Base-by-base conservation (phyloP, 1,140 invertebrate species). In the Hyles euphorbiae region DNA sequence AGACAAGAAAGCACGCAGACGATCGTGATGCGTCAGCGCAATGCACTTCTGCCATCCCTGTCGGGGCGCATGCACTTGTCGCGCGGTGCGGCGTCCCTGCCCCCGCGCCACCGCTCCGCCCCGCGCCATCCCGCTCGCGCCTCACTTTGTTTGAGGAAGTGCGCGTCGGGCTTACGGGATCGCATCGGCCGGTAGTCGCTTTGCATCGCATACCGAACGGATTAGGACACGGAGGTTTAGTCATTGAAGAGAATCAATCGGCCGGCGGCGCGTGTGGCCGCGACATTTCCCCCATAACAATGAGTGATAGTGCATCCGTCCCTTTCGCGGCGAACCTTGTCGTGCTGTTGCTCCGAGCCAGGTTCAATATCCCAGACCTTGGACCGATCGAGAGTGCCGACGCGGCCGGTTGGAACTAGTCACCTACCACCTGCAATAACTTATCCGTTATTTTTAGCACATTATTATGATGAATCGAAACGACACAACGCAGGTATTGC, bases 311-410 rank as follows among this genome's bases (percentile, higher is more conserved):
- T 82, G 75, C 74, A 77, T 78, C 79, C 81, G 76, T 83, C 81
- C 74, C 83, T 82, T 75, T 83, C 83, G 73, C 80, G 76, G 72
- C 76, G 73, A 72, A 74, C 76, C 76, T 78, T 78, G 80, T 60
- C 65, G 78, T 83, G 78, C 75, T 79, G 78, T 79, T 79, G 81
- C 75, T 75, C 78, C 79, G 74, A 55, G 72, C 67, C 74, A 86
- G 76, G 83, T 88, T 88, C 83, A 88, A 88, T 83, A 88, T 84
- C 83, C 83, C 85, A 86, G 82, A 81, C 83, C 83, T 86, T 86
- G 82, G 80, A 63, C 74, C 76, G 78, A 73, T 76, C 74, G 76
- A 78, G 77, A 85, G 72, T 74, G 74, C 76, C 68, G 63, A 57
- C 61, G 54, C 68, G 70, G 68, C 67, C 78, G 74, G 74, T 82